Percentiles rank a stretch among this genome's conserved stretches.
phyloP scores from a whole-genome alignment of 1,140 invertebrate genomes.

The Cyclina sinensis region DNA sequence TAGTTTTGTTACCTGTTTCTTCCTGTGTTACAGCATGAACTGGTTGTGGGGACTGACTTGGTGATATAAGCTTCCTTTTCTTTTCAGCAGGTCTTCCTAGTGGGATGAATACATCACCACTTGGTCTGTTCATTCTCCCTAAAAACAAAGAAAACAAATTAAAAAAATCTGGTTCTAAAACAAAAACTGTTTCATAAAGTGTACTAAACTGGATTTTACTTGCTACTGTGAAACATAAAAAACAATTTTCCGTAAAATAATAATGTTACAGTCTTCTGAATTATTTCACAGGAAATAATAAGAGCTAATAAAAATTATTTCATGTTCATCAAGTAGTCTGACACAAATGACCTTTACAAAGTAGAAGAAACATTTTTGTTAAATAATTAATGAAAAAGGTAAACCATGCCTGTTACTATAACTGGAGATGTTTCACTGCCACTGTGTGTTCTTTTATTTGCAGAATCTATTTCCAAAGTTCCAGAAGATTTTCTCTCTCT shows the following conservation, averaged over 20 bases:
- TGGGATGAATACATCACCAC: not conserved
- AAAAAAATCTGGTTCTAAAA: too few relatives aligned
- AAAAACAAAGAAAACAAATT: too few relatives aligned
- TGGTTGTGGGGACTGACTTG: not conserved
- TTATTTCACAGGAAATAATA: too few relatives aligned
- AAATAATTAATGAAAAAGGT: not conserved
- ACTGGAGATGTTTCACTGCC: not conserved
- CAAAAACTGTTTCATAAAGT: too few relatives aligned
- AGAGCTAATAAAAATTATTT: too few relatives aligned
- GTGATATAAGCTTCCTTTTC: not conserved
- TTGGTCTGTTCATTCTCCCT: constrained; percentile 18
- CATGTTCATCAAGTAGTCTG: too few relatives aligned
- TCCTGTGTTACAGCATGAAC: not conserved
- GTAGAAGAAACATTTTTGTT: not conserved
- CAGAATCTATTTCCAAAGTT: not conserved
- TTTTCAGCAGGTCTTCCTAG: not conserved
- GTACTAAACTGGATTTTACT: too few relatives aligned
- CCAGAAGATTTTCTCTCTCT: not conserved
- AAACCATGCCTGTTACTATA: not conserved
- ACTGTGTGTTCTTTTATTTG: not conserved
- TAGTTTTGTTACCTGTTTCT: not conserved
- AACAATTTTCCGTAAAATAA: too few relatives aligned
- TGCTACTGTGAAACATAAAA: too few relatives aligned
- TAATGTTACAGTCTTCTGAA: too few relatives aligned
- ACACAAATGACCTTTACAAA: not conserved